A percentile compares a stretch with the other conserved stretches of the same genome.
These are phyloP conservation scores for Andrena chrysosceles DNA, from an alignment of 2,888 invertebrate genomes.

Conservation along the genomic window DNA sequence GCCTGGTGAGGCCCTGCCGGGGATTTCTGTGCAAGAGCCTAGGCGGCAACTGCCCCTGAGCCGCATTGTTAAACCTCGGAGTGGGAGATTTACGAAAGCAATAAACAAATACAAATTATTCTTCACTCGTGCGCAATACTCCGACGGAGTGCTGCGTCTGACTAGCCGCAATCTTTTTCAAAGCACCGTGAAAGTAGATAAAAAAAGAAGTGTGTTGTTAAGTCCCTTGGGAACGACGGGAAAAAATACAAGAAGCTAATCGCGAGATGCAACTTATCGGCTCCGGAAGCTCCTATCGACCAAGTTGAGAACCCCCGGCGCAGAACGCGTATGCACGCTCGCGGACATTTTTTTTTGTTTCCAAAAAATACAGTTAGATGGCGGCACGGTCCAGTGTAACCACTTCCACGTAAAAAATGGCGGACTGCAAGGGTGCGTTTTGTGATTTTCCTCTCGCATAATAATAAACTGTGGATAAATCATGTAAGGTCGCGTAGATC, in stretches of 20 bases:
- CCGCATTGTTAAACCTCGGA: background rate
- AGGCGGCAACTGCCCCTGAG: too few relatives aligned
- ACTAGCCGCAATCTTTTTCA: background rate
- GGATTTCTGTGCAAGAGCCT: too few relatives aligned
- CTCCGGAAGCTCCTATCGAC: background rate
- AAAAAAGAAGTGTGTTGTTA: background rate
- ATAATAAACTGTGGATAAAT: constrained; percentile 67
- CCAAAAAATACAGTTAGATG: constrained; percentile 34
- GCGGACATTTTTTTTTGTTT: constrained; percentile 28
- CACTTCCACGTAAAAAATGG: constrained; percentile 76
- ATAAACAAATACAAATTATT: background rate
- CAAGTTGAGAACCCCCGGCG: background rate
- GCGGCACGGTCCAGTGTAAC: constrained; percentile 30
- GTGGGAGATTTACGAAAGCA: background rate
- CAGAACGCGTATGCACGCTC: constrained; percentile 6
- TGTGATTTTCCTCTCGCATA: constrained; percentile 67
- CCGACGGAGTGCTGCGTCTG: background rate
- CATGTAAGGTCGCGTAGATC: constrained; percentile 22
- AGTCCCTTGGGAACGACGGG: background rate
- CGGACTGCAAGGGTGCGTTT: constrained; percentile 83
- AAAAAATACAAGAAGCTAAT: background rate
- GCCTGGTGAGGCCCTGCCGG: too few relatives aligned
- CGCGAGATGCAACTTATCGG: background rate
- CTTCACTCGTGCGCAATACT: background rate
- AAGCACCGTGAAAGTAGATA: background rate